Evolutionary conservation across 30 jellyfish, hydroid and myxozoan species (phyloP), one percentile per base, ranked within the genome.

Genomic region (Hydractinia echinata): DNA sequence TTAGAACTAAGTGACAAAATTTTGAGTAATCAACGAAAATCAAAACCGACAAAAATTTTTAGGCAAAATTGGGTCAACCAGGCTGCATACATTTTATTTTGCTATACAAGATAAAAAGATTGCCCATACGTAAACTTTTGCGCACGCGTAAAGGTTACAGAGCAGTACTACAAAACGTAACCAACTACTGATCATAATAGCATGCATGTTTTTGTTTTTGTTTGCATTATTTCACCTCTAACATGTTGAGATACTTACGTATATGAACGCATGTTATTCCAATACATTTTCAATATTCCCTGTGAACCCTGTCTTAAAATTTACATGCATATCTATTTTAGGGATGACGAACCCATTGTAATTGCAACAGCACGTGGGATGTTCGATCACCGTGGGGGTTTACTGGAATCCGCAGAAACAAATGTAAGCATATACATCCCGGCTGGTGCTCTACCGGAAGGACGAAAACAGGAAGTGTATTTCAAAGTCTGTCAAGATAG

Each of bases 351-450:
- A 44, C 97, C 97, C 20, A 86, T 78, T 54, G 97, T 91, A 52
- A 91, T 91, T 48, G 97, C 97, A 11, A 91, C 97, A 8, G 97
- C 97, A 51, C 95, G 97, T 11, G 97, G 97, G 79, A 81, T 86
- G 44, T 91, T 91, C 79, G 98, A 92, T 79, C 92, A 88, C 54
- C 96, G 98, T 44, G 98, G 98, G 13, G 98, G 98, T 55, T 83
- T 92, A 6, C 84, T 88, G 55, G 98, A 92, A 60, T 92, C 98
- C 4, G 73, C 98, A 8, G 98, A 87, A 82, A 92, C 98, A 78
- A 91, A 91, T 72, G 96, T 92, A 73, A 92, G 98, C 58, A 89
- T 92, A 6, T 92, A 85, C 79, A 87, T 92, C 55, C 98, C 98
- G 4, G 95, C 96, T 61, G 98, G 98, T 51, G 98, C 98, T 13